phyloP scores from a whole-genome alignment of 2,888 invertebrate species.

The Chalcis sispes region DNA sequence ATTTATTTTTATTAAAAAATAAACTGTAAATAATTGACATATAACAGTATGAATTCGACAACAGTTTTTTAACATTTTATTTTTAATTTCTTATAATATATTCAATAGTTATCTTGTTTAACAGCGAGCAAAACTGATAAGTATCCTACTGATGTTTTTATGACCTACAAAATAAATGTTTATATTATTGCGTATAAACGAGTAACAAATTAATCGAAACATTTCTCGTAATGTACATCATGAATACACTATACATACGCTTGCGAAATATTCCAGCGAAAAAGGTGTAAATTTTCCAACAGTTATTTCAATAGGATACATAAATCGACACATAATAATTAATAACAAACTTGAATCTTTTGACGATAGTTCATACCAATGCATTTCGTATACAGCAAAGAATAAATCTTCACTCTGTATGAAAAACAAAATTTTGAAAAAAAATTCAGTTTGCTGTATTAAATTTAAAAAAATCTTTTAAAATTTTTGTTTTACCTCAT shows the following conservation, averaged over 20 bases:
- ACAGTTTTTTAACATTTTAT: neutral
- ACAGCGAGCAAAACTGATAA: conserved; percentile 19
- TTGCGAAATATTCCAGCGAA: conserved; percentile 64
- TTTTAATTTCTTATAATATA: neutral
- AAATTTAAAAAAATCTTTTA: no score
- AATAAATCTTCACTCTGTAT: conserved; percentile 60
- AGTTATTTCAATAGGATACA: conserved; percentile 63
- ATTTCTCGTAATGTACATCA: no score
- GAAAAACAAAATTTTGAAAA: neutral
- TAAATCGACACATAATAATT: conserved; percentile 60
- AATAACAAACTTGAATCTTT: conserved; percentile 59
- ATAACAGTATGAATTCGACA: neutral
- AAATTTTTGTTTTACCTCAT: conserved; percentile 36
- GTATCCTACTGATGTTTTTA: conserved; percentile 9
- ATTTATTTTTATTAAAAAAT: no score
- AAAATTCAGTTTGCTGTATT: no score
- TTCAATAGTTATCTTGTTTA: neutral
- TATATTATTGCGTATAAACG: neutral
- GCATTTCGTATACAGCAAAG: conserved; percentile 60
- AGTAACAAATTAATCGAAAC: no score
- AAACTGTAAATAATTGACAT: no score
- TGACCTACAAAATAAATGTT: conserved; percentile 4
- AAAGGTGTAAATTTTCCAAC: conserved; percentile 67
- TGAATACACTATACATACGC: conserved; percentile 53
- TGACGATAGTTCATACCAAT: conserved; percentile 61